Conservation (phyloP, 2,888 invertebrate genomes). For the Dasysyrphus tricinctus region DNA sequence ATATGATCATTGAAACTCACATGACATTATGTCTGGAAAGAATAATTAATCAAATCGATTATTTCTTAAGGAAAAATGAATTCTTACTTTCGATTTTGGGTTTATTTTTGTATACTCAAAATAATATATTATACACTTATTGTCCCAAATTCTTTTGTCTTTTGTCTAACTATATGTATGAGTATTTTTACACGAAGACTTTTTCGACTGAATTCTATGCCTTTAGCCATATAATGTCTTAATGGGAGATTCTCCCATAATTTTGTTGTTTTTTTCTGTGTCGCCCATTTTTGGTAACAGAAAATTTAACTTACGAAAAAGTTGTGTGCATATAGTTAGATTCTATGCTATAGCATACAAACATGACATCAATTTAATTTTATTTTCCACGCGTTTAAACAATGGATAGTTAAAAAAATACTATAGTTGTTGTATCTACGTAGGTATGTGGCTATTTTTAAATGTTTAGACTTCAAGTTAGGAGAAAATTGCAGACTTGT, state of each 20-base stretch:
- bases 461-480: conserved; percentile 30
- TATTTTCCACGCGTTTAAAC: conserved; percentile 62
- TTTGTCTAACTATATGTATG: neutral
- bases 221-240: conserved; percentile 6
- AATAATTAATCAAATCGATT: conserved; percentile 61
- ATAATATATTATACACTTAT: neutral
- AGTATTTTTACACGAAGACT: neutral
- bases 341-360: neutral
- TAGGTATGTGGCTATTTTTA: conserved; percentile 35
- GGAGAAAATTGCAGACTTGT: conserved; percentile 44
- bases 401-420: conserved; percentile 40
- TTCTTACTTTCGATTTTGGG: conserved; percentile 39
- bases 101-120: neutral
- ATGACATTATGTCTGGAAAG: conserved; percentile 27
- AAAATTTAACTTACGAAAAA: neutral
- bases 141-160: conserved; percentile 19
- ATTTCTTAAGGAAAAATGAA: conserved; percentile 1
- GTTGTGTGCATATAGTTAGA: neutral
- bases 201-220: neutral
- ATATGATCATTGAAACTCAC: neutral
- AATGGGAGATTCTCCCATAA: conserved; percentile 46
- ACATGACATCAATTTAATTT: conserved; percentile 33
- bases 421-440: neutral
- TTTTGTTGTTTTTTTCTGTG: conserved; percentile 28
- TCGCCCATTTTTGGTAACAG: conserved; percentile 14